Conservation (phyloP, 2,797 vertebrate species). For the Sitta carolinensis region DNA sequence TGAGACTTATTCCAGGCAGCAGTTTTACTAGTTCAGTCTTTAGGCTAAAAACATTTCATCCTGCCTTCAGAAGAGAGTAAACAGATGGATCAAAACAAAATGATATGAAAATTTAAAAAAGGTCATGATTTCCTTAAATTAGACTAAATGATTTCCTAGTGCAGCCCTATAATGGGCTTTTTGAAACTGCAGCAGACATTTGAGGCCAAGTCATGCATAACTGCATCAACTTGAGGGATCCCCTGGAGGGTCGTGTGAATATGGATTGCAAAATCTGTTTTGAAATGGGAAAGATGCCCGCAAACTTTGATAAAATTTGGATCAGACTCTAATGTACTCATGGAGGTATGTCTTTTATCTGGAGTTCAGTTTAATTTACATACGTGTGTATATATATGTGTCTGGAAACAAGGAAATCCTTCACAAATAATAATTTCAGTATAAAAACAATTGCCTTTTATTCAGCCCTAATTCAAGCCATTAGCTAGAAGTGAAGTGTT, state of each 20-base stretch:
- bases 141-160: constrained; percentile 54
- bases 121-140: constrained; percentile 34
- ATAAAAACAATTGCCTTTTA: not conserved
- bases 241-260: constrained; percentile 43
- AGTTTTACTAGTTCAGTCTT: not conserved
- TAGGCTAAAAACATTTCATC: not conserved
- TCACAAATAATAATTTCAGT: not conserved
- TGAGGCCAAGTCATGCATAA: constrained; percentile 53
- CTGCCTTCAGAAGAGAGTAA: constrained; percentile 5
- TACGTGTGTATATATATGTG: not conserved
- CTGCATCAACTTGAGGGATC: constrained; percentile 25
- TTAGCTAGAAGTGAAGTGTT: not conserved
- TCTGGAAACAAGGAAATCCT: constrained; percentile 4
- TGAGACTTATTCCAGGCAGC: not conserved
- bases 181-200: constrained; percentile 34
- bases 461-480: not conserved
- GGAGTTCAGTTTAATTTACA: constrained; percentile 12
- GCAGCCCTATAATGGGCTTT: constrained; percentile 15
- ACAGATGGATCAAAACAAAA: constrained; percentile 11
- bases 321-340: constrained; percentile 2
- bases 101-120: constrained; percentile 15
- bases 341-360: constrained; percentile 26
- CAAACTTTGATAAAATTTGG: constrained; percentile 44
- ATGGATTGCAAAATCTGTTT: constrained; percentile 47
- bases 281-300: constrained; percentile 20